Evolutionary conservation across 2,113 vertebrate genomes (phyloP), one percentile per base, ranked within the genome.

Genomic region (Dicrurus megarhynchus): DNA sequence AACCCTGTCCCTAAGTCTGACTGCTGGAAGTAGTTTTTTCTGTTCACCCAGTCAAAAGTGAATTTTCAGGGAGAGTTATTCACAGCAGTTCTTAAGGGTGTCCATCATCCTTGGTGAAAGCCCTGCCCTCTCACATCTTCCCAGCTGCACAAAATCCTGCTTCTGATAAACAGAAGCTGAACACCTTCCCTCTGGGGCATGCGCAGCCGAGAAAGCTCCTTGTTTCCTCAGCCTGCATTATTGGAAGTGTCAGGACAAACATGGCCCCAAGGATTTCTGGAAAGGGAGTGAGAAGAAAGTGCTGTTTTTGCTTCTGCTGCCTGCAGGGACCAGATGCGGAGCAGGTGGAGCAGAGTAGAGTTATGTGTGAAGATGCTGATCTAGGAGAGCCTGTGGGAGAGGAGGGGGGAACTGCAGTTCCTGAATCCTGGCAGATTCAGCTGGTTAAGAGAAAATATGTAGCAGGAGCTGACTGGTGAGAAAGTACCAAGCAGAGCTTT

Each of bases 221-320:
- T 93, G 83, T 94, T 94, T 94, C 53, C 50, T 92, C 65, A 64
- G 69, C 60, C n/a, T 90, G 57, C 44, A 4, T 92, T 95, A 92
- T 84, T 95, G 69, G 61, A 94, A 93, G 89, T 90, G 92, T 92
- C 92, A 95, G 88, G 76, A 84, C 83, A 92, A 95, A 89, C 77
- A 55, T 0, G 13, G 37, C 92, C 83, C 79, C 37, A 27, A 89
- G 88, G 88, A 92, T 77, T 90, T 96, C 92, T 97, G 80, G 33
- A 78, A 87, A 52, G 49, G 27, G 57, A 82, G 77, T 61, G 94
- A 93, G 81, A 95, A 92, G 41, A 32, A 91, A 82, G 57, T 79
- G 91, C 77, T 97, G 59, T 65, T 89, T 95, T 95, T 95, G 65
- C 53, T 90, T 69, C n/a, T 63, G 55, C 79, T 82, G 53, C 81